Evolutionary conservation across 2,888 invertebrate species (phyloP).

Genomic region (Harpalus rubripes): DNA sequence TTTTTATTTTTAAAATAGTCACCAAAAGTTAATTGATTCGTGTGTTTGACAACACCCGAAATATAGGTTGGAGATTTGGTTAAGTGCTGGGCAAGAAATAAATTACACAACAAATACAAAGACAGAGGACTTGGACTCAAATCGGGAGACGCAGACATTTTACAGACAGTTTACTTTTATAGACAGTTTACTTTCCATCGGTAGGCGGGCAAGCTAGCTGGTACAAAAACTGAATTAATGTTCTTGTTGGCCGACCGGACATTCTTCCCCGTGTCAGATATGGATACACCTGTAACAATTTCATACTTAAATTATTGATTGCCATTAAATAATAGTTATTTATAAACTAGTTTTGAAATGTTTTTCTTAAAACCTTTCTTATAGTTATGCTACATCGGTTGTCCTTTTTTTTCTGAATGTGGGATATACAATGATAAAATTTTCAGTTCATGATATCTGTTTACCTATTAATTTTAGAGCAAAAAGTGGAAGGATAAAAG

Average conservation of each 20-base stretch:
- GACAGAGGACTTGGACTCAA: not conserved
- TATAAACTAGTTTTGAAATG: too few relatives aligned
- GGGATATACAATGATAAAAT: too few relatives aligned
- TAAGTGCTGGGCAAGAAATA: conserved; percentile 49
- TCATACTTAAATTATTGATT: not conserved
- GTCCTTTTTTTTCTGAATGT: too few relatives aligned
- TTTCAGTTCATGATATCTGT: too few relatives aligned
- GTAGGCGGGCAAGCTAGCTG: conserved; percentile 76
- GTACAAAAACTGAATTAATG: conserved; percentile 77
- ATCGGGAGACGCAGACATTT: too few relatives aligned
- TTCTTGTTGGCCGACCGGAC: conserved; percentile 79
- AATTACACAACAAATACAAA: conserved; percentile 16
- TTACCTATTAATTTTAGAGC: too few relatives aligned
- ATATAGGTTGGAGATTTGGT: conserved; percentile 38
- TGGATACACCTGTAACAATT: conserved; percentile 76
- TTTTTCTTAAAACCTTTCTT: too few relatives aligned
- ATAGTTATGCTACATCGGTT: too few relatives aligned
- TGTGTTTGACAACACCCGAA: not conserved
- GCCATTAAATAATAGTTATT: too few relatives aligned
- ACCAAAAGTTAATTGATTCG: conserved; percentile 20
- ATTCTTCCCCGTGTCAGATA: conserved; percentile 79
- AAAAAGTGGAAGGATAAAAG: too few relatives aligned
- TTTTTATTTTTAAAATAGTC: conserved; percentile 36
- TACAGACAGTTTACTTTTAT: too few relatives aligned
- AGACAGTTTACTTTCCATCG: conserved; percentile 10